These are phyloP conservation scores for Acanthiza pusilla DNA, from an alignment of 2,797 vertebrate genomes.

Conservation along the genomic window DNA sequence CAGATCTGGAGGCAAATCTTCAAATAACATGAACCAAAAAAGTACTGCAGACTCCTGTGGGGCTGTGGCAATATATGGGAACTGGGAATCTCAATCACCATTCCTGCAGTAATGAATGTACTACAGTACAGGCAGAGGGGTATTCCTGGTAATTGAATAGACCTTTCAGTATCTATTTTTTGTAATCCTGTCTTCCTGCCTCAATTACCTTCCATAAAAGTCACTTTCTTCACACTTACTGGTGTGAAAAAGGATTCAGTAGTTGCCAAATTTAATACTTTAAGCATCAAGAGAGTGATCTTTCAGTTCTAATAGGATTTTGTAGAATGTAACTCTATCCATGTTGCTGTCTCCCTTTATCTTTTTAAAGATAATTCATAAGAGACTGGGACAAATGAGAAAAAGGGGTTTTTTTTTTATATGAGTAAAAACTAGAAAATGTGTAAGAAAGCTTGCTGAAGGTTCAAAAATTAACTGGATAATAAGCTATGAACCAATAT, in stretches of 20 bases:
- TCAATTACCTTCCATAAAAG: neutral
- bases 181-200: neutral
- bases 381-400: neutral
- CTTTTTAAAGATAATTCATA: neutral
- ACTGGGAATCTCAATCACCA: neutral
- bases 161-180: neutral
- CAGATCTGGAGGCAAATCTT: neutral
- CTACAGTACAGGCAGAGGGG: neutral
- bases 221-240: neutral
- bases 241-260: neutral
- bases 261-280: neutral
- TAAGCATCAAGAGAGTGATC: neutral
- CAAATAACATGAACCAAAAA: neutral
- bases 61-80: neutral
- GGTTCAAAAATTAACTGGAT: neutral
- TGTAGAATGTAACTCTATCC: neutral
- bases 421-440: neutral
- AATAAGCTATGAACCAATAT: neutral
- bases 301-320: neutral
- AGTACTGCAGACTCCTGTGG: neutral
- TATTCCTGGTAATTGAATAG: neutral
- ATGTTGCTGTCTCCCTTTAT: neutral
- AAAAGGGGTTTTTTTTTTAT: neutral
- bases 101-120: neutral
- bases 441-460: neutral